Conservation (phyloP, 2,113 vertebrate species). For the Mastomys coucha region DNA sequence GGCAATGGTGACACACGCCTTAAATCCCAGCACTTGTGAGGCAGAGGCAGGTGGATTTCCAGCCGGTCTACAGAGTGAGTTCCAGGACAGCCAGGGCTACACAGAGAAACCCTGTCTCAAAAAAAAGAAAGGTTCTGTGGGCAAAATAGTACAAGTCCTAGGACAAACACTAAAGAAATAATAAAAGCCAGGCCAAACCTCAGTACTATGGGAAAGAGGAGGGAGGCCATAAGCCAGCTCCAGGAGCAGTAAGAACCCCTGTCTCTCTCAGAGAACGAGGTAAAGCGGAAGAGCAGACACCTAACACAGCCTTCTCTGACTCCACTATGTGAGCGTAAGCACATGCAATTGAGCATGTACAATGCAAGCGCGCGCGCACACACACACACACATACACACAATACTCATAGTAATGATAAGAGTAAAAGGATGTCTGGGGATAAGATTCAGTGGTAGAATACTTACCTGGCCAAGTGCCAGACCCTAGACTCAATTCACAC, state of each 20-base stretch:
- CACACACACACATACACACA: no score
- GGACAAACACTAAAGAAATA: background rate
- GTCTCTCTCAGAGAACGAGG: background rate
- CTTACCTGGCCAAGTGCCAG: background rate
- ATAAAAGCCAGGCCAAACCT: background rate
- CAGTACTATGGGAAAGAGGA: background rate
- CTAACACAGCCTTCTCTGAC: background rate
- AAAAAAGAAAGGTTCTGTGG: background rate
- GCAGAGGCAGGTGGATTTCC: no score
- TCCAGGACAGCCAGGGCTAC: background rate
- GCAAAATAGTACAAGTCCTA: background rate
- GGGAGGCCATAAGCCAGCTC: background rate
- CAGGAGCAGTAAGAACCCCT: background rate
- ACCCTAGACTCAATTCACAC: background rate
- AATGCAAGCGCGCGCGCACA: background rate
- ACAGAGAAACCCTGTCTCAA: background rate
- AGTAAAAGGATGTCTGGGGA: background rate
- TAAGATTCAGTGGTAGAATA: background rate
- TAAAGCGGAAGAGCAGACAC: background rate
- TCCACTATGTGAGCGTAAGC: background rate
- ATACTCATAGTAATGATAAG: background rate
- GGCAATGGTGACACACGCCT: no score
- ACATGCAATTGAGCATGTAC: background rate
- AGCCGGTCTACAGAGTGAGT: background rate
- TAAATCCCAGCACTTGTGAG: no score